Conservation (phyloP, 2,113 vertebrate genomes). For the Promerops cafer region DNA sequence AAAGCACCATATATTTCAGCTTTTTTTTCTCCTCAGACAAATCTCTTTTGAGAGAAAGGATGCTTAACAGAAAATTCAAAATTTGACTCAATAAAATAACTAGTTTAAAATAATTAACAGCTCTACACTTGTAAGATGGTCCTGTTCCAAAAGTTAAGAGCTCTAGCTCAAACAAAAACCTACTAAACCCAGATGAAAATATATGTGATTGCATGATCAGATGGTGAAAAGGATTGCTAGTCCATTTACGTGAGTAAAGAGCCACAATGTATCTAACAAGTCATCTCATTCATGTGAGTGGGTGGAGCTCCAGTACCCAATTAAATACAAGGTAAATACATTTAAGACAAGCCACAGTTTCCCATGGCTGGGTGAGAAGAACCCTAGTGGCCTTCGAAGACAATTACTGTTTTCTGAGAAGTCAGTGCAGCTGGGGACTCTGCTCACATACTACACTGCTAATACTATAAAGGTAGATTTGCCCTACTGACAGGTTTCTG, state of each 20-base stretch:
- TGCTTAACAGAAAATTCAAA: not conserved
- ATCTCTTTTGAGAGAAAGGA: not conserved
- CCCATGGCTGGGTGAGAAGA: not conserved
- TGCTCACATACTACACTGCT: not conserved
- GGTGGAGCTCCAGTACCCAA: not conserved
- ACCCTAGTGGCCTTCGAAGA: not conserved
- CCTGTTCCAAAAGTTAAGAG: not conserved
- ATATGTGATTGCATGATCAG: not conserved
- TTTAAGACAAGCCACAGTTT: not conserved
- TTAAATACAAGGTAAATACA: not conserved
- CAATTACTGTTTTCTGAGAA: not conserved
- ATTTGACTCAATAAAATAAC: not conserved
- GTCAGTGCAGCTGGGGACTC: not conserved
- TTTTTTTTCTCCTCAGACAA: not conserved
- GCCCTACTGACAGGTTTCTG: not conserved
- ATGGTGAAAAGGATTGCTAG: not conserved
- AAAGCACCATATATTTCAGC: not conserved
- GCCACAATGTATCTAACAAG: accelerated
- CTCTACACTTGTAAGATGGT: not conserved
- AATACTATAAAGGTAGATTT: not conserved
- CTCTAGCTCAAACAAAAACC: not conserved
- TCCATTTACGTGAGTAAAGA: not conserved
- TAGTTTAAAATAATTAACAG: not conserved
- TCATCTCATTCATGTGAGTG: not conserved
- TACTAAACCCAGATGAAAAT: not conserved